Base-by-base conservation (phyloP, 2,888 invertebrate species). In the Drosophila siamana region DNA sequence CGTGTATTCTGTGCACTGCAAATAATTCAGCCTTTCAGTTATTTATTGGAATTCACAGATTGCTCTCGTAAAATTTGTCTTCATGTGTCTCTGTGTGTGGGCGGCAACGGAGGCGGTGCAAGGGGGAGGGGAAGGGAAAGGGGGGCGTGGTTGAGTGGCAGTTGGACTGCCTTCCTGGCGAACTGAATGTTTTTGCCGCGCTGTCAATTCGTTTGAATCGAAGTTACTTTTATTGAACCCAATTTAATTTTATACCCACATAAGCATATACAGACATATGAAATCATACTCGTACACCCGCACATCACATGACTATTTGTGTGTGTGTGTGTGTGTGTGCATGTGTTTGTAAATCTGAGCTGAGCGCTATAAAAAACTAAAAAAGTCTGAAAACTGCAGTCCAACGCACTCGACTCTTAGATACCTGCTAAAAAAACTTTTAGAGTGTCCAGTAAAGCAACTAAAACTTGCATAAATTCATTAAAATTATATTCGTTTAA, bases 221-320 rank as follows among this genome's bases (percentile, higher is more conserved):
- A 38, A 38, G 36, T 38, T 7, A 38, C 36, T 38, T 38, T 38
- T 38, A 38, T 38, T 38, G 36, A 38, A 44, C 40, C 15, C 19
- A 57, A 64, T 54, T 71, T 40, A 16, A n/a, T 13, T 22, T n/a
- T 28, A 48, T 28, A 57, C 52, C 51, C 36, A 55, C 8, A 56
- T 38, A 50, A 55, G 11, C 26, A 46, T 13, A 44, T 19, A 52
- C 44, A 52, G n/a, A 51, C 41, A 57, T 38, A 15, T 33, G n/a
- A 38, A 38, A 38, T 36, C n/a, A 36, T 36, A 36, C 30, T 22
- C 1, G 1, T 5, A 30, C 28, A 9, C 33, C n/a, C 69, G 19
- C 19, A 19, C n/a, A n/a, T n/a, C n/a, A n/a, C n/a, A 5, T 22
- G 22, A 38, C 19, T 26, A 33, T 19, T 28, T 48, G 22, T 22